These are phyloP conservation scores for Rhabdornis inornatus DNA, from an alignment of 2,113 vertebrate species.

Conservation along the genomic window DNA sequence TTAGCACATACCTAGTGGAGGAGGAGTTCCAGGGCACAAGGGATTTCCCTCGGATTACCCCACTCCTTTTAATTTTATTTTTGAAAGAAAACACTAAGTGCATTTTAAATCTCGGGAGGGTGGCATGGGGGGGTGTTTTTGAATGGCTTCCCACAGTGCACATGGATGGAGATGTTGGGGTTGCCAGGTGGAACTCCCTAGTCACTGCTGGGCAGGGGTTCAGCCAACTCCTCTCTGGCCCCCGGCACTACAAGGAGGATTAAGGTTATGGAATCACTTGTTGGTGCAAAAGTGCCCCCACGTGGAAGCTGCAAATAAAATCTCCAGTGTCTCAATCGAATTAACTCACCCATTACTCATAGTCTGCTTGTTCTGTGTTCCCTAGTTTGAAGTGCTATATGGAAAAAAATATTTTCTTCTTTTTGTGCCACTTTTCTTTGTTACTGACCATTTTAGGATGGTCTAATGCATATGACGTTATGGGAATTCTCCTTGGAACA, in stretches of 20 bases:
- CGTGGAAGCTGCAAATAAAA: conserved; percentile 41
- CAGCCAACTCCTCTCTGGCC: neutral
- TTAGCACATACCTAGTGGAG: neutral
- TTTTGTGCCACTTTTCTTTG: neutral
- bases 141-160: neutral
- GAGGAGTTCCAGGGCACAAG: neutral
- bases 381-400: neutral
- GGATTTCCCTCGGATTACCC: conserved; percentile 7
- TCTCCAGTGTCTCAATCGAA: neutral
- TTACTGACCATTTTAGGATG: neutral
- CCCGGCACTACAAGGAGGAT: neutral
- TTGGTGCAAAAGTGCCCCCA: conserved; percentile 59
- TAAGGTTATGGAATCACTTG: neutral
- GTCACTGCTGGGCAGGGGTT: neutral
- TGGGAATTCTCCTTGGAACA: neutral
- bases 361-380: neutral
- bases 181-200: neutral
- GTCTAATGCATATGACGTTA: neutral
- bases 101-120: neutral
- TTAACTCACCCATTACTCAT: neutral
- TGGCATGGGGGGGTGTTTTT: fast-evolving
- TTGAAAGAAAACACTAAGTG: neutral
- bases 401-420: neutral
- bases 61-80: neutral
- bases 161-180: neutral